Percentiles rank a stretch among this genome's conserved stretches.
phyloP scores from a whole-genome alignment of 2,797 vertebrate genomes.

The Enteromius fasciolatus region DNA sequence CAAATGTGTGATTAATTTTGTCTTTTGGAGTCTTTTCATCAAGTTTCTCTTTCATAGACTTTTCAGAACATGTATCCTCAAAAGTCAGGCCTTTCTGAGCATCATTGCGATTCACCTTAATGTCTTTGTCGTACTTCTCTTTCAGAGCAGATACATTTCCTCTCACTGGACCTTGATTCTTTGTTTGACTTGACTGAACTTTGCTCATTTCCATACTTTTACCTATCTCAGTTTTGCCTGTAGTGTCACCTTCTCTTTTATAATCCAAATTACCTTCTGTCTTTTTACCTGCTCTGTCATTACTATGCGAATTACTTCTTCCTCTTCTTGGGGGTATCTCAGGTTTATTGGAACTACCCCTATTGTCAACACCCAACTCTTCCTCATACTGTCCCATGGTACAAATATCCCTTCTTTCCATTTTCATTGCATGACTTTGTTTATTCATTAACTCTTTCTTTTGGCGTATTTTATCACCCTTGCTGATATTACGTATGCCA shows the following conservation, averaged over 20 bases:
- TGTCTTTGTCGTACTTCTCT: conserved; percentile 44
- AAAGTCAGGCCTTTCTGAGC: conserved; percentile 15
- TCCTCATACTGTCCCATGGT: conserved; percentile 29
- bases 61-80: conserved; percentile 1
- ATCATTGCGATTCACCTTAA: conserved; percentile 11
- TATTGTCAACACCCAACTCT: conserved; percentile 13
- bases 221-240: conserved; percentile 11
- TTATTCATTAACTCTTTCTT: conserved; percentile 5
- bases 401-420: conserved; percentile 30
- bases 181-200: conserved; percentile 1
- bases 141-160: conserved; percentile 39
- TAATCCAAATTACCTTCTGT: conserved; percentile 32
- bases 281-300: conserved; percentile 18
- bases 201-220: conserved; percentile 23
- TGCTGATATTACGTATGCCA: conserved; percentile 23
- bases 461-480: conserved; percentile 7
- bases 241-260: not conserved
- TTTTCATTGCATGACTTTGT: conserved; percentile 23
- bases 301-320: conserved; percentile 35
- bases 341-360: conserved; percentile 56
- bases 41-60: not conserved
- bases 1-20: not conserved
- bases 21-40: not conserved
- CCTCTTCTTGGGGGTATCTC: conserved; percentile 64
- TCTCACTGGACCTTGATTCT: conserved; percentile 37